These are phyloP conservation scores for Pygoscelis antarcticus DNA, from an alignment of 2,113 vertebrate species.

Conservation along the genomic window DNA sequence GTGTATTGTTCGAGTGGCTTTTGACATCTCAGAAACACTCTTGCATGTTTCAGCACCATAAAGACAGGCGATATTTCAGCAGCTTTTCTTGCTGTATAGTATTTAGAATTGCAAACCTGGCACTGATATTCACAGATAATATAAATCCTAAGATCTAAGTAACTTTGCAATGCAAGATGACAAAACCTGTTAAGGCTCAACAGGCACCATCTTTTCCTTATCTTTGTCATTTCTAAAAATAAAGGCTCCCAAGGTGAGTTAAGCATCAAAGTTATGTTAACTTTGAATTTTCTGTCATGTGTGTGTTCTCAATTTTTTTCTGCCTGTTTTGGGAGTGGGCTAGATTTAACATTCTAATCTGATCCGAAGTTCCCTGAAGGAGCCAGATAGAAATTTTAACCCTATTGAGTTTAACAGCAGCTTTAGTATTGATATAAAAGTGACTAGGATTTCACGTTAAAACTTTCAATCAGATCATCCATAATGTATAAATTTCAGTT, in stretches of 20 bases:
- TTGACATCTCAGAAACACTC: not conserved
- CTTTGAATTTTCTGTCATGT: not conserved
- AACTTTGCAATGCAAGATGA: conserved; percentile 33
- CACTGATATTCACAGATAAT: conserved; percentile 41
- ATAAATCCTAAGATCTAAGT: conserved; percentile 31
- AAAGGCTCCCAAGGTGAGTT: conserved; percentile 5
- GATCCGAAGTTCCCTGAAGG: conserved; percentile 2
- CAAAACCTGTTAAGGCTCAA: conserved; percentile 14
- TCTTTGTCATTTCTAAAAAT: conserved; percentile 32
- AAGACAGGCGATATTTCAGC: conserved; percentile 1
- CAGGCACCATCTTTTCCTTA: conserved; percentile 6
- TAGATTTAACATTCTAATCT: conserved; percentile 29
- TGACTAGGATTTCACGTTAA: not conserved
- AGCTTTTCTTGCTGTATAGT: not conserved
- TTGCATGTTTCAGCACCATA: not conserved
- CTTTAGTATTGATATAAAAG: conserved; percentile 4
- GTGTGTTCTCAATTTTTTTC: not conserved
- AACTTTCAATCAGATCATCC: conserved; percentile 35
- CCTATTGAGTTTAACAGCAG: not conserved
- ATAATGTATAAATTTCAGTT: conserved; percentile 22
- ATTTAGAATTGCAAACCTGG: conserved; percentile 43
- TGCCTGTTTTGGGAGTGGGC: not conserved
- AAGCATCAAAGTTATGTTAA: conserved; percentile 8
- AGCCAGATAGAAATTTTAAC: conserved; percentile 4
- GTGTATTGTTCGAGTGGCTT: conserved; percentile 23